Evolutionary conservation across 2,113 vertebrate species (phyloP), one percentile per base, ranked within the genome.

Genomic region (Dolichallabes microphthalmus): DNA sequence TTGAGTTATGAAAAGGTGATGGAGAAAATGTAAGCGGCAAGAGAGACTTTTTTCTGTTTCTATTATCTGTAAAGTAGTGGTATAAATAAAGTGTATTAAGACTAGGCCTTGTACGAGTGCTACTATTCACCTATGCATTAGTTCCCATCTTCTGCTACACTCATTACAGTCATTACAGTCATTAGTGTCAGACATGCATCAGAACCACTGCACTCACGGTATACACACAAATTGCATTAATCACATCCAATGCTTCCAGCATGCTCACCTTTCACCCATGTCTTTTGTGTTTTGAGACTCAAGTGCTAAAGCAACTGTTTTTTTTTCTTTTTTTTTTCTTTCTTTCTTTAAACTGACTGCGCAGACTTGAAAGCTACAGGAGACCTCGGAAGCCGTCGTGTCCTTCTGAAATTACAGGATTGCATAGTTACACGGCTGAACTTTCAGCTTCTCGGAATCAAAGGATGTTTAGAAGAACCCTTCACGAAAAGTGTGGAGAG

Each of bases 401-500:
- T 30, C 27, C 25, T 27, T 5, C 83, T 82, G 14, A 77, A 87
- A 84, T 88, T 80, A 84, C 57, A 87, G 83, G 87, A 80, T 87
- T 81, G 69, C 68, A 88, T 90, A 84, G 75, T 84, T 82, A 73
- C 76, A 84, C 60, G 57, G 64, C 22, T 63, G 76, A 69, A 71
- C 77, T 50, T 45, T 84, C 35, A 74, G 86, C 76, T 78, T 20
- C 50, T 55, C 25, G 14, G 74, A 45, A 25, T 79, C 61, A 69
- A 76, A 86, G 66, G 27, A 66, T n/a, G 7, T 45, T 3, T 30
- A n/a, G 66, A 87, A 20, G 10, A 55, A 55, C 12, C 11, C 61
- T 9, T 2, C 19, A 20, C 13, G 74, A 71, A 95, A 96, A 92
- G 77, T 1, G 91, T 90, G 92, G 95, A 87, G 92, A 89, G 92